Evolutionary conservation across 1,140 invertebrate species (phyloP).

Genomic region (Physella acuta): DNA sequence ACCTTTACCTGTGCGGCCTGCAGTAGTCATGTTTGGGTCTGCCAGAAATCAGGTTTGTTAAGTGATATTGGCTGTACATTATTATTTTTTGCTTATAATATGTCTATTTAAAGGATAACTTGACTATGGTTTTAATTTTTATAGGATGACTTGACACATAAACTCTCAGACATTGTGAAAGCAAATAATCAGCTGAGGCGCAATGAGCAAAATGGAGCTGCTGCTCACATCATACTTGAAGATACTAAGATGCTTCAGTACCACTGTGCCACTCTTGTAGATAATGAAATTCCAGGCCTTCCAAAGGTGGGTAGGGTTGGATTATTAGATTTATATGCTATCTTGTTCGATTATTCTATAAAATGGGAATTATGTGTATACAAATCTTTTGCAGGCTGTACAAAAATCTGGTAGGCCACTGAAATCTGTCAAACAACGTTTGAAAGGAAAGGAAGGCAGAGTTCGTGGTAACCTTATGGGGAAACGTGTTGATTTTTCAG

Average conservation of each 20-base stretch:
- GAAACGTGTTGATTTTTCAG: conserved; percentile 99
- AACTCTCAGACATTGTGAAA: conserved; percentile 98
- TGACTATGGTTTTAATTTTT: neutral
- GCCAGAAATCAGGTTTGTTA: conserved; percentile 80
- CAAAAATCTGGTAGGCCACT: conserved; percentile 98
- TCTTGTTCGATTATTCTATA: neutral
- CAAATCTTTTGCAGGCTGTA: conserved; percentile 71
- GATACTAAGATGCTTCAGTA: conserved; percentile 99
- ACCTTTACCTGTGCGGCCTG: conserved; percentile 86
- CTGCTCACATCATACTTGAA: conserved; percentile 93
- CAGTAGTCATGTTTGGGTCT: conserved; percentile 98
- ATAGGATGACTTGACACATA: conserved; percentile 98
- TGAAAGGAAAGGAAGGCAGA: conserved; percentile 90
- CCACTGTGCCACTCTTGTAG: conserved; percentile 95
- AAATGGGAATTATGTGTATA: too few species aligned
- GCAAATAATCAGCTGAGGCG: conserved; percentile 92
- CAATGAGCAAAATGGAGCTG: conserved; percentile 94
- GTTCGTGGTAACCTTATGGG: conserved; percentile 99
- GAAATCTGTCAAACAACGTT: conserved; percentile 87
- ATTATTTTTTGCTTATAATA: neutral
- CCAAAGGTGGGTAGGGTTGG: conserved; percentile 67
- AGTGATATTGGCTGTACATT: neutral
- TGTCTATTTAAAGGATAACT: neutral
- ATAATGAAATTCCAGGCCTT: conserved; percentile 98
- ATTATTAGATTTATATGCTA: too few species aligned